Conservation (phyloP, 2,888 invertebrate species). For the Apomyelois bistriatella region DNA sequence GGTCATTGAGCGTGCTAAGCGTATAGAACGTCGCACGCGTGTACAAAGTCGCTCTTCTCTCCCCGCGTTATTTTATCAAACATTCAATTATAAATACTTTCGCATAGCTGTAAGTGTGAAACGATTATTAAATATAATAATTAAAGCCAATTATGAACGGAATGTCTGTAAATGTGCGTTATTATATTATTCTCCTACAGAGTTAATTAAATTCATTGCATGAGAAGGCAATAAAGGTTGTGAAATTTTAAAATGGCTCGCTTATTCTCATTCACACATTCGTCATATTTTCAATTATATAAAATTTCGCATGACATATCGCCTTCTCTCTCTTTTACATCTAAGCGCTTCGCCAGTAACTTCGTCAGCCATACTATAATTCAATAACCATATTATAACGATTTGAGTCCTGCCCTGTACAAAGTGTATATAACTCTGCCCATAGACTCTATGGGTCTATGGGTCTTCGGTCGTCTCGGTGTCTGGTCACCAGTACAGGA, state of each 20-base stretch:
- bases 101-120: constrained; percentile 4
- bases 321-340: too few relatives aligned
- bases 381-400: too few relatives aligned
- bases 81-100: neutral
- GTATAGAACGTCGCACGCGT: neutral
- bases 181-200: neutral
- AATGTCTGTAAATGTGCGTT: neutral
- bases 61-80: neutral
- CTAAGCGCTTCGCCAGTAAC: too few relatives aligned
- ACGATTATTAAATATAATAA: constrained; percentile 1
- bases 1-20: too few relatives aligned
- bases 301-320: too few relatives aligned
- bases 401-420: too few relatives aligned
- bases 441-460: too few relatives aligned
- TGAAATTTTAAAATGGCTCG: neutral
- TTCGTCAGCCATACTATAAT: too few relatives aligned
- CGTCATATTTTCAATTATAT: neutral
- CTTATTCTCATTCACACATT: neutral
- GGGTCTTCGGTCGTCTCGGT: too few relatives aligned
- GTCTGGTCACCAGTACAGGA: too few relatives aligned
- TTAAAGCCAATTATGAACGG: neutral
- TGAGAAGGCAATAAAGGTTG: neutral
- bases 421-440: too few relatives aligned
- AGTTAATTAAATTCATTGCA: neutral
- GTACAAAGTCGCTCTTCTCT: neutral